A percentile compares a stretch with the other conserved stretches of the same genome.
These are phyloP conservation scores for Celastrina argiolus DNA, from an alignment of 2,888 invertebrate genomes.

Conservation along the genomic window DNA sequence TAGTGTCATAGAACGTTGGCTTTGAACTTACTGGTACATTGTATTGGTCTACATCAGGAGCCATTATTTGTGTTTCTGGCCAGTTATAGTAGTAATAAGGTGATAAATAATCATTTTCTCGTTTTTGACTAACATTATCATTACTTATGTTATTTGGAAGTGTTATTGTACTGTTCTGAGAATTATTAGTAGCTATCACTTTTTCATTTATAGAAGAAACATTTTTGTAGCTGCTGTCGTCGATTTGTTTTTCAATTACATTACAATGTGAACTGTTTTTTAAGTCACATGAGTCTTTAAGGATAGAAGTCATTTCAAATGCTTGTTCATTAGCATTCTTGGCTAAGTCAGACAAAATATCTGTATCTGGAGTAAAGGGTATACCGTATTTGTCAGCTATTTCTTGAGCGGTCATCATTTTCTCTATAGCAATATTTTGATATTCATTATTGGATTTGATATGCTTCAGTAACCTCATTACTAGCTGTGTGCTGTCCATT, in stretches of 20 bases:
- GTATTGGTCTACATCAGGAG: conserved; percentile 41
- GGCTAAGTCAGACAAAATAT: conserved; percentile 60
- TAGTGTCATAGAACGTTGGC: conserved; percentile 55
- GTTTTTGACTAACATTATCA: not conserved
- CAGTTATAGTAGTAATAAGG: conserved; percentile 42
- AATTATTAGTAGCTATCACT: not conserved
- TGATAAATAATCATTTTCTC: conserved; percentile 25
- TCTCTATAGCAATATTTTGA: conserved; percentile 70
- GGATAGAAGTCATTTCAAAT: conserved; percentile 52
- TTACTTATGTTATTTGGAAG: not conserved
- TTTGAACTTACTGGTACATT: conserved; percentile 44
- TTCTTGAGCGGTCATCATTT: conserved; percentile 72
- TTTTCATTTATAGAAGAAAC: not conserved
- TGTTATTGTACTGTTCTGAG: not conserved
- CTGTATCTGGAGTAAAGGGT: conserved; percentile 61
- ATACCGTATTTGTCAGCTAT: conserved; percentile 69
- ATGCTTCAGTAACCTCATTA: conserved; percentile 60
- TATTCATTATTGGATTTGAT: conserved; percentile 67
- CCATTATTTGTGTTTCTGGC: conserved; percentile 52
- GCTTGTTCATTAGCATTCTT: conserved; percentile 60
- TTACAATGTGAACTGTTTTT: conserved; percentile 43
- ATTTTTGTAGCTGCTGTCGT: not conserved
- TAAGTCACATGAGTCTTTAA: conserved; percentile 49
- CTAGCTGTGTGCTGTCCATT: conserved; percentile 58
- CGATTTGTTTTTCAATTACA: not conserved